These are phyloP conservation scores for Druon quercuslanigerum DNA, from an alignment of 1,140 invertebrate genomes.

Conservation along the genomic window DNA sequence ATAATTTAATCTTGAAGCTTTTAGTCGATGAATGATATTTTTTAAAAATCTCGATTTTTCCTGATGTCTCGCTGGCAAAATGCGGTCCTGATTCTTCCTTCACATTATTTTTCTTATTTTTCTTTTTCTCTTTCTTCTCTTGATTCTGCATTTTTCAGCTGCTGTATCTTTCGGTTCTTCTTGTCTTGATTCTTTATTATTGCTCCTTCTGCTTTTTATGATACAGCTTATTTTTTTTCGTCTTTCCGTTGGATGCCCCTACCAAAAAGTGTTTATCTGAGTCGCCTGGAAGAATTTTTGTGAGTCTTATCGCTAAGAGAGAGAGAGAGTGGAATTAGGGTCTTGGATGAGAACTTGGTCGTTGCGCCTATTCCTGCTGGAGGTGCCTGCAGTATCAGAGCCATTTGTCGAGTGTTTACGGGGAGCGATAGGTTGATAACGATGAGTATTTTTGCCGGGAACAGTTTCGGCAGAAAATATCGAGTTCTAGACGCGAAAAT, in stretches of 20 bases:
- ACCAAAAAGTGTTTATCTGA: neutral
- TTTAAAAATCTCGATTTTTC: no score
- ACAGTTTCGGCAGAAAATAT: neutral
- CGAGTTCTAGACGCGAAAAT: neutral
- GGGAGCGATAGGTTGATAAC: neutral
- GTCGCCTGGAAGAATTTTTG: neutral
- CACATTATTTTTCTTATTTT: no score
- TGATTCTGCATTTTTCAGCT: no score
- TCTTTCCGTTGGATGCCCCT: neutral
- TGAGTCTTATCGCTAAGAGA: conserved; percentile 8
- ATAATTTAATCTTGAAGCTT: no score
- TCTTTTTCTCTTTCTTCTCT: no score
- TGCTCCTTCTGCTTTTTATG: neutral
- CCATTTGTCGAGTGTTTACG: conserved; percentile 10
- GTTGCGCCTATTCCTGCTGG: neutral
- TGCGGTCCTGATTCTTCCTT: no score
- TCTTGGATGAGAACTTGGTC: neutral
- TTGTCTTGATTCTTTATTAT: no score
- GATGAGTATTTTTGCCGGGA: neutral
- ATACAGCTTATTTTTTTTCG: conserved; percentile 8
- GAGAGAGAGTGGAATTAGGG: neutral
- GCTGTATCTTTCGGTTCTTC: no score
- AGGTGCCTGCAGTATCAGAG: neutral
- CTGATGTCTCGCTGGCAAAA: no score
- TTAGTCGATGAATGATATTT: no score